Evolutionary conservation across 2,797 vertebrate genomes (phyloP).

Genomic region (Lateolabrax maculatus): DNA sequence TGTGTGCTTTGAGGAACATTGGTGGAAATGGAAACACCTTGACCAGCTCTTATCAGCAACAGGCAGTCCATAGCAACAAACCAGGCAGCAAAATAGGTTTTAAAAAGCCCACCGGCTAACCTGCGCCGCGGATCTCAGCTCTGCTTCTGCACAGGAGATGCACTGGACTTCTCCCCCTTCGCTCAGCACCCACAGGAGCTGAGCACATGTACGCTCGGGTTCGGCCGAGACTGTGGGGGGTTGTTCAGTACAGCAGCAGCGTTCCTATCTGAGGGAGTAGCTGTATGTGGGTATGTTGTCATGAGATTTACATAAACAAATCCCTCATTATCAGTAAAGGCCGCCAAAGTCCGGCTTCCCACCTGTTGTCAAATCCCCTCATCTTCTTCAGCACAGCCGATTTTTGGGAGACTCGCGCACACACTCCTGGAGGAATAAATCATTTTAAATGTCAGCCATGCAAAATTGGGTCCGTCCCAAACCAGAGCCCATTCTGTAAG

Average conservation of each 20-base stretch:
- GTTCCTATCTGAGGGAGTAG: neutral
- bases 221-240: neutral
- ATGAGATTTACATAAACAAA: conserved; percentile 60
- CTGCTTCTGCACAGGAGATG: conserved; percentile 34
- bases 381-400: conserved; percentile 23
- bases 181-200: conserved; percentile 6
- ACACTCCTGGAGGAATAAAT: conserved; percentile 52
- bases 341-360: neutral
- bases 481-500: conserved; percentile 26
- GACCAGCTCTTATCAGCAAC: conserved; percentile 76
- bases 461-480: conserved; percentile 47
- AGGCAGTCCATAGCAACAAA: conserved; percentile 69
- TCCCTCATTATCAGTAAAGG: conserved; percentile 52
- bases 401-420: conserved; percentile 13
- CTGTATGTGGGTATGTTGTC: neutral
- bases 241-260: conserved; percentile 9
- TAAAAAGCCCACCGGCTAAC: conserved; percentile 25
- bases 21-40: conserved; percentile 66
- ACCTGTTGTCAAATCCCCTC: conserved; percentile 39
- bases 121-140: conserved; percentile 8
- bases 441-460: conserved; percentile 73
- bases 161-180: conserved; percentile 26
- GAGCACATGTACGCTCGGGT: neutral
- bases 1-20: conserved; percentile 61
- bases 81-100: conserved; percentile 51